Base-by-base conservation (phyloP, 2,113 vertebrate species). In the Lepus timidus region DNA sequence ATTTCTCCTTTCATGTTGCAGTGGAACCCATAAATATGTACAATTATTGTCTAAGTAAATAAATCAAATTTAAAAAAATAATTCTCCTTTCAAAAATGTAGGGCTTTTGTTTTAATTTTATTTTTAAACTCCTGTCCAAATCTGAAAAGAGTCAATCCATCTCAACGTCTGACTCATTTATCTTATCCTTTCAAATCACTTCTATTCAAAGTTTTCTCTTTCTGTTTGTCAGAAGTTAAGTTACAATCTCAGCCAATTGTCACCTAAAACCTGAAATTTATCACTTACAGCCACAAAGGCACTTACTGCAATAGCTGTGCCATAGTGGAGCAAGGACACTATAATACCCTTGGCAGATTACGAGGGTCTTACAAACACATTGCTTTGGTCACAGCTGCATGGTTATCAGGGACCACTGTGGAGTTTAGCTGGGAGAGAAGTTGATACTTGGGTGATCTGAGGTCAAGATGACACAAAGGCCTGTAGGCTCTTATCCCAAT, bases 161-260 rank as follows among this genome's bases (percentile, higher is more conserved):
- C 25, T 82, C 82, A 61, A 20, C 29, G 74, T 88, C 68, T 4
- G 16, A 83, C 14, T 12, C 65, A 55, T 86, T 88, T 86, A 71
- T 93, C 83, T 84, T 36, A 51, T 16, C 5, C 51, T 93, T 84
- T 94, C 33, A 88, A 90, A 70, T 7, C 27, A 75, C 70, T 65
- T 88, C 8, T 39, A 25, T 33, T 88, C 49, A 94, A 51, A 44
- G 12, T 31, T 95, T 96, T 52, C 61, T 88, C 78, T 75, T 65
- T 79, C 61, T 67, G 7, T 78, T 75, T 52, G 19, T 33, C 29
- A 51, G 68, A 81, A 74, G 25, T 73, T 55, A 86, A 95, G 82
- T 33, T 83, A 62, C 4, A 61, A 65, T 65, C 20, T 29, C 44
- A 97, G 75, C 36, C 78, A 71, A 31, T 93, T 82, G 51, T 81